Percentiles rank a stretch among this genome's conserved stretches.
Conservation (phyloP, 2,797 vertebrate genomes). For the Naso thynnoides region DNA sequence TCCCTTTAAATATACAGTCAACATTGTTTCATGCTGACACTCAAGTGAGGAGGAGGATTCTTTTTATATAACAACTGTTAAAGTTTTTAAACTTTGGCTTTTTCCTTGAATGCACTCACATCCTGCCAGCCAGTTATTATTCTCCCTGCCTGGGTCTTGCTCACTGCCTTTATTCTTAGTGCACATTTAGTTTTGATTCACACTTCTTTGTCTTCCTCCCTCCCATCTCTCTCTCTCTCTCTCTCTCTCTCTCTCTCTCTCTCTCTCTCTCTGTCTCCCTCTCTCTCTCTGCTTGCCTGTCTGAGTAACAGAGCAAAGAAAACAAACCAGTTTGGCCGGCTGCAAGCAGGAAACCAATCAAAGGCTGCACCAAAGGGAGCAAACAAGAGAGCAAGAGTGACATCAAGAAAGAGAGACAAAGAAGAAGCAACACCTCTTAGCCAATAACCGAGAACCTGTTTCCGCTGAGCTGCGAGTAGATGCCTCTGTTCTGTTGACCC, state of each 20-base stretch:
- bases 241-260: slow-evolving; percentile 4
- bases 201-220: slow-evolving; percentile 48
- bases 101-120: background rate
- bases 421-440: slow-evolving; percentile 29
- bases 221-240: slow-evolving; percentile 18
- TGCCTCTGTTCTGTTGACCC: slow-evolving; percentile 28
- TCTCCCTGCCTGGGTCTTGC: background rate
- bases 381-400: slow-evolving; percentile 17
- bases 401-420: slow-evolving; percentile 48
- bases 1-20: background rate
- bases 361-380: slow-evolving; percentile 40
- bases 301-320: slow-evolving; percentile 69
- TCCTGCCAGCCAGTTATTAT: background rate
- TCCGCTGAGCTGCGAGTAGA: slow-evolving; percentile 48
- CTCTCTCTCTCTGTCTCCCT: slow-evolving; percentile 27
- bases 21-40: background rate
- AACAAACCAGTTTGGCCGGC: slow-evolving; percentile 81
- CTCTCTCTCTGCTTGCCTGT: slow-evolving; percentile 22
- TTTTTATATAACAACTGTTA: background rate
- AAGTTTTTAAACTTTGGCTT: slow-evolving; percentile 4
- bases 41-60: background rate
- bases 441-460: slow-evolving; percentile 38
- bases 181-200: slow-evolving; percentile 43
- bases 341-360: slow-evolving; percentile 84
- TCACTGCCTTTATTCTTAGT: slow-evolving; percentile 41